Percentiles rank a stretch among this genome's conserved stretches.
phyloP scores from a whole-genome alignment of 1,140 invertebrate species.

The Stegodyphus mimosarum region DNA sequence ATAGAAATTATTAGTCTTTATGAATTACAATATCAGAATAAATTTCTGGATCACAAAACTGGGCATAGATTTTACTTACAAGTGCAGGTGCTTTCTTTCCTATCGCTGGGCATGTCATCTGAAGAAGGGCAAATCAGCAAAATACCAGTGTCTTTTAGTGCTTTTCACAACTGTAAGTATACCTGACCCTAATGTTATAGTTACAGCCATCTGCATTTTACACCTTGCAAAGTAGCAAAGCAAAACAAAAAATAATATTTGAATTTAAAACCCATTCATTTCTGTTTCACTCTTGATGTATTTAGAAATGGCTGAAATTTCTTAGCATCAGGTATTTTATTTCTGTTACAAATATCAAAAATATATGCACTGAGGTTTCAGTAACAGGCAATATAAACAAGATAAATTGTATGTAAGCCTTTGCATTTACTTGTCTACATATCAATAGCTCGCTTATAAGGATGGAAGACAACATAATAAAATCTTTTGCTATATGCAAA shows the following conservation, averaged over 20 bases:
- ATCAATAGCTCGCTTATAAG: too few species aligned
- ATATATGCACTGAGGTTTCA: too few species aligned
- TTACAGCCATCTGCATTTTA: constrained; percentile 58
- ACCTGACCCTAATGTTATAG: constrained; percentile 60
- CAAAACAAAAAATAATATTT: constrained; percentile 49
- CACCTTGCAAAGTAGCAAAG: constrained; percentile 45
- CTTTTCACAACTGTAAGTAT: constrained; percentile 57
- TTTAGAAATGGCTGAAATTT: too few species aligned
- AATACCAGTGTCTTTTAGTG: constrained; percentile 56
- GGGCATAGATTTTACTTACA: constrained; percentile 56
- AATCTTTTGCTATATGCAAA: neutral
- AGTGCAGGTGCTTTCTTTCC: constrained; percentile 41
- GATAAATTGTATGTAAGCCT: too few species aligned
- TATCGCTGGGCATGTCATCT: constrained; percentile 34
- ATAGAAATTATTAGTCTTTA: too few species aligned
- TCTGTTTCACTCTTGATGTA: neutral
- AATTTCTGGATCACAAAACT: constrained; percentile 25
- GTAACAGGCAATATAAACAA: too few species aligned
- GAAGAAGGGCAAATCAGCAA: constrained; percentile 53
- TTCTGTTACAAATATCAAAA: too few species aligned
- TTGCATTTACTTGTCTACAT: too few species aligned
- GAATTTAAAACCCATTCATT: constrained; percentile 13
- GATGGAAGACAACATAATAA: neutral
- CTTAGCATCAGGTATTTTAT: too few species aligned
- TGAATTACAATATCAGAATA: neutral